These are phyloP conservation scores for Hymenopus coronatus DNA, from an alignment of 2,888 invertebrate species.

Conservation along the genomic window DNA sequence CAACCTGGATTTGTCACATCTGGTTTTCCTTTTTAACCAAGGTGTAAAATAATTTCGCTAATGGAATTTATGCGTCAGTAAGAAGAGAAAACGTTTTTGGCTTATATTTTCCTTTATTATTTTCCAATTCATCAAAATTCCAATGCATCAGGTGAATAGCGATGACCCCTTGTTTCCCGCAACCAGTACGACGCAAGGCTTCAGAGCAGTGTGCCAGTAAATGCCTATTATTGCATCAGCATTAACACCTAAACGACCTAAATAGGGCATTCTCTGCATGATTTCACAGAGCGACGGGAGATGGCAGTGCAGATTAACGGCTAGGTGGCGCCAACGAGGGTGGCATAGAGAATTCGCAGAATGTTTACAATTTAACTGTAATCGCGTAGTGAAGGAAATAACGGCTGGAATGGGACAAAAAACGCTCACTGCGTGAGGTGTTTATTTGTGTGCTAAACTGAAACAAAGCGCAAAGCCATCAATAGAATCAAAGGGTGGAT, in stretches of 20 bases:
- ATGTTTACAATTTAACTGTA: slow-evolving; percentile 12
- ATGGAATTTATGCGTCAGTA: too few species aligned
- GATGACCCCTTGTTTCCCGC: neutral
- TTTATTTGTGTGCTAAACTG: neutral
- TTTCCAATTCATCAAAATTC: too few species aligned
- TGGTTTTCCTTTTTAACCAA: too few species aligned
- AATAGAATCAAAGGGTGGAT: neutral
- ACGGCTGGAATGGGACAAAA: neutral
- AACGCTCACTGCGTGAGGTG: neutral
- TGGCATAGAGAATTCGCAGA: neutral
- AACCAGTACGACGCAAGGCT: neutral
- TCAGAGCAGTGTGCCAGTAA: neutral
- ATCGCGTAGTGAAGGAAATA: neutral
- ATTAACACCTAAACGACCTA: neutral
- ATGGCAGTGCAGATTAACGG: neutral
- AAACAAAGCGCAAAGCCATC: neutral
- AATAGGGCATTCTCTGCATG: slow-evolving; percentile 7
- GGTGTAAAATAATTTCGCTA: too few species aligned
- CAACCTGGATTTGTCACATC: too few species aligned
- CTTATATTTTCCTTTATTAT: too few species aligned
- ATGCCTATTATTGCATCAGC: slow-evolving; percentile 8
- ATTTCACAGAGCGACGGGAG: slow-evolving; percentile 3
- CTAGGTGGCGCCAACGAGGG: neutral
- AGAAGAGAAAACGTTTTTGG: too few species aligned
- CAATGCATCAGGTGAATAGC: neutral